Conservation (phyloP, 2,797 vertebrate genomes). For the Ptychadena robeensis region DNA sequence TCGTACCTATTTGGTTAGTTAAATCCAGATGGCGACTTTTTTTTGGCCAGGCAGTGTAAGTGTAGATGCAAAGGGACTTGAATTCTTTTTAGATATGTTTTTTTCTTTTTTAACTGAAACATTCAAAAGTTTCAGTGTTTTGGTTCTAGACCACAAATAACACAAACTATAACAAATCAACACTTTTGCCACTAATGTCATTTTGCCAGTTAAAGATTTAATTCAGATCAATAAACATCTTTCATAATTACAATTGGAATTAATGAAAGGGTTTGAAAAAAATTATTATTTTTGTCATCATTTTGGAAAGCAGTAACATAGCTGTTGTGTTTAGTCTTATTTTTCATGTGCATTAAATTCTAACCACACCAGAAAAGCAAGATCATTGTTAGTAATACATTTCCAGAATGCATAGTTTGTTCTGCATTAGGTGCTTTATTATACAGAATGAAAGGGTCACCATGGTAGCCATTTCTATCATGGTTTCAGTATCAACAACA, state of each 20-base stretch:
- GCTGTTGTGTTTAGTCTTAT: background rate
- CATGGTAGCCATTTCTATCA: background rate
- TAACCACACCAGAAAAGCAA: background rate
- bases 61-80: no score
- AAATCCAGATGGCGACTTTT: no score
- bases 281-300: constrained; percentile 4
- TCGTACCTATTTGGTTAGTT: no score
- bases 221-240: constrained; percentile 4
- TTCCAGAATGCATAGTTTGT: background rate
- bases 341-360: background rate
- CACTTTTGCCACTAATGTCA: background rate
- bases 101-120: background rate
- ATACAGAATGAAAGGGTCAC: constrained; percentile 5
- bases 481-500: constrained; percentile 1
- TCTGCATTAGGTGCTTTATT: background rate
- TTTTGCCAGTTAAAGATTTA: background rate
- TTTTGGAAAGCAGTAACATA: background rate
- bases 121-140: background rate
- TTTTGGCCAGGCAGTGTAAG: no score
- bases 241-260: constrained; percentile 24
- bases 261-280: background rate
- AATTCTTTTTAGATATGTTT: no score
- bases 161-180: background rate
- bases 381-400: background rate
- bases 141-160: background rate